Percentiles rank a stretch among this genome's conserved stretches.
Evolutionary conservation across 1,140 invertebrate genomes (phyloP).

Genomic region (Drosophila albomicans): DNA sequence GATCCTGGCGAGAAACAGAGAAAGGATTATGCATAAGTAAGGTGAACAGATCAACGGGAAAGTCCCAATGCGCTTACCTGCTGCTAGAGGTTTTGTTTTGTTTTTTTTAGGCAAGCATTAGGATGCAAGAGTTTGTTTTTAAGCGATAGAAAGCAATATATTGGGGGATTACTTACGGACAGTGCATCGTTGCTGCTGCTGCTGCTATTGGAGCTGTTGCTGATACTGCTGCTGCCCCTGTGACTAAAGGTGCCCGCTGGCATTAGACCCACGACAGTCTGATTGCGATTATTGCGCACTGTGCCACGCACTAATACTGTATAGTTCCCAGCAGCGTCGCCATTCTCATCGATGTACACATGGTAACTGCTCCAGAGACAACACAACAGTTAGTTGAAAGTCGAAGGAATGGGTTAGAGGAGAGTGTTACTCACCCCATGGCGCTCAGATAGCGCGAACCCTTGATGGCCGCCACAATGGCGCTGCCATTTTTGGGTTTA

Average conservation of each 20-base stretch:
- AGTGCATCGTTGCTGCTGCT: constrained; percentile 84
- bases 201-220: constrained; percentile 82
- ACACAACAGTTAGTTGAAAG: neutral
- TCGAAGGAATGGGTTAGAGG: neutral
- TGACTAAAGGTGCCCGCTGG: constrained; percentile 89
- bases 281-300: constrained; percentile 69
- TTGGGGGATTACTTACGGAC: constrained; percentile 86
- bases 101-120: constrained; percentile 36
- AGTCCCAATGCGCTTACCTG: constrained; percentile 67
- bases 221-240: constrained; percentile 80
- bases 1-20: constrained; percentile 86
- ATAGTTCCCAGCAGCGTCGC: constrained; percentile 98
- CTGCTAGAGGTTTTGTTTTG: constrained; percentile 19
- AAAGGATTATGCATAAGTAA: constrained; percentile 11
- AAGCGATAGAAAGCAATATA: neutral
- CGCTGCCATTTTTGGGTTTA: constrained; percentile 89
- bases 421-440: constrained; percentile 90
- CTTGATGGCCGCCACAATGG: constrained; percentile 89
- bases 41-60: neutral
- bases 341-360: constrained; percentile 96
- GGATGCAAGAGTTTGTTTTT: constrained; percentile 33
- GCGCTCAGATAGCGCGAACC: constrained; percentile 92
- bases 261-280: constrained; percentile 89
- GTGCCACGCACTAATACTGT: constrained; percentile 90
- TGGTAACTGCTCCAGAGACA: constrained; percentile 88